These are phyloP conservation scores for Ceriagrion tenellum DNA, from an alignment of 2,888 invertebrate species.

Conservation along the genomic window DNA sequence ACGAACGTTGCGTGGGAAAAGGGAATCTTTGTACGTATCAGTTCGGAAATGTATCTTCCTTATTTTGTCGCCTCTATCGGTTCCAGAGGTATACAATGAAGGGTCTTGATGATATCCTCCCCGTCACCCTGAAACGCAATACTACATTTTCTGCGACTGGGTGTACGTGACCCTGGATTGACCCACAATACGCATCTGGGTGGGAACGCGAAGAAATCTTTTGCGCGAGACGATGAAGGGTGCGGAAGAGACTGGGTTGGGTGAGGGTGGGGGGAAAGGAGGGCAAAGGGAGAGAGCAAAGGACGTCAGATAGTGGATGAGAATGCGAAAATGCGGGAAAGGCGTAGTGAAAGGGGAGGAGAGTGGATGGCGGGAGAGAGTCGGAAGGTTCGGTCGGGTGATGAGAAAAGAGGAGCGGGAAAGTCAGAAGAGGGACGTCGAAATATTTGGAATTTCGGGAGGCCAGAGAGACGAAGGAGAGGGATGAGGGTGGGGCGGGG, in stretches of 20 bases:
- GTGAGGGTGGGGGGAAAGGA: too few species aligned
- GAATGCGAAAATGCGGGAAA: background rate
- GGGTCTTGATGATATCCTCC: too few species aligned
- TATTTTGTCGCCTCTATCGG: too few species aligned
- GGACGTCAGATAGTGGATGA: background rate
- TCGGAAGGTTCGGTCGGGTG: slow-evolving; percentile 29
- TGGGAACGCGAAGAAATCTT: background rate
- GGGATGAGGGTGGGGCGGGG: background rate
- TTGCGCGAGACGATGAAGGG: background rate
- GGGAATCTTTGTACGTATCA: too few species aligned
- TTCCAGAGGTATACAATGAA: too few species aligned
- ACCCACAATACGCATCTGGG: background rate
- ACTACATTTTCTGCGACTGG: too few species aligned
- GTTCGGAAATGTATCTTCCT: too few species aligned
- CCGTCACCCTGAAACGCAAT: too few species aligned
- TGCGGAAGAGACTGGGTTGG: background rate
- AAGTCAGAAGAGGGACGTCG: background rate
- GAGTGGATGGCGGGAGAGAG: slow-evolving; percentile 23
- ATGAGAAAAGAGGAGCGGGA: slow-evolving; percentile 33
- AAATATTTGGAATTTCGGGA: background rate
- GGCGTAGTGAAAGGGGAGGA: background rate
- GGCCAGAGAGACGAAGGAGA: background rate
- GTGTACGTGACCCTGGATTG: background rate
- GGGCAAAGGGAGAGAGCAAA: background rate
- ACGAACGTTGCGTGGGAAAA: too few species aligned